phyloP scores from a whole-genome alignment of 2,888 invertebrate genomes.

The Epistrophe grossulariae region DNA sequence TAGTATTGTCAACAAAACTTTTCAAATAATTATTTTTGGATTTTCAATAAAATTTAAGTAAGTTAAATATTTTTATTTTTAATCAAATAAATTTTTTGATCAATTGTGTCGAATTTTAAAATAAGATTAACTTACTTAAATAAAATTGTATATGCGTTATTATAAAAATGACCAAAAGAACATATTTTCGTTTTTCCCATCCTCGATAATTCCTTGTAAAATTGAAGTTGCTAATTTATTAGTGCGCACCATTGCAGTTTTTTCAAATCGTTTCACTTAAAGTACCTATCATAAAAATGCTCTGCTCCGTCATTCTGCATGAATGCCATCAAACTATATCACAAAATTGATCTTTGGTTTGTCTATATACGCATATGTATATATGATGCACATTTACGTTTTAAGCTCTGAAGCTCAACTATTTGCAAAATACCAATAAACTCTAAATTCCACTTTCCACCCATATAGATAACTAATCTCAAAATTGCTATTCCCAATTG shows the following conservation, averaged over 20 bases:
- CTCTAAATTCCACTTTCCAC: background rate
- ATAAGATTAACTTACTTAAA: no score
- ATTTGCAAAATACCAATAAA: slow-evolving; percentile 8
- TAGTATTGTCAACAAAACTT: no score
- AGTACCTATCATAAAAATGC: background rate
- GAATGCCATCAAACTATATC: slow-evolving; percentile 18
- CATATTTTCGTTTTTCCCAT: background rate
- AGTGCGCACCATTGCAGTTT: background rate
- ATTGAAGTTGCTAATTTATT: background rate
- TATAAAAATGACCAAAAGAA: no score
- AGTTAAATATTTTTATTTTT: no score
- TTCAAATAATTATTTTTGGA: no score
- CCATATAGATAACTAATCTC: slow-evolving; percentile 35
- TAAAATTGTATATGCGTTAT: no score
- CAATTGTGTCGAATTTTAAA: no score
- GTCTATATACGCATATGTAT: no score
- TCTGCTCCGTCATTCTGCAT: background rate
- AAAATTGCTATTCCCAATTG: slow-evolving; percentile 45
- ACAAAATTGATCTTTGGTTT: slow-evolving; percentile 28
- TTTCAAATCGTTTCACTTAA: background rate
- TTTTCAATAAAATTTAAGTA: no score
- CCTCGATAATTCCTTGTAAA: background rate
- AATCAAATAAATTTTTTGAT: no score
- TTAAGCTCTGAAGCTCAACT: background rate
- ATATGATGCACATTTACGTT: slow-evolving; percentile 4